phyloP scores from a whole-genome alignment of 2,113 vertebrate genomes.

The Dasyprocta punctata region DNA sequence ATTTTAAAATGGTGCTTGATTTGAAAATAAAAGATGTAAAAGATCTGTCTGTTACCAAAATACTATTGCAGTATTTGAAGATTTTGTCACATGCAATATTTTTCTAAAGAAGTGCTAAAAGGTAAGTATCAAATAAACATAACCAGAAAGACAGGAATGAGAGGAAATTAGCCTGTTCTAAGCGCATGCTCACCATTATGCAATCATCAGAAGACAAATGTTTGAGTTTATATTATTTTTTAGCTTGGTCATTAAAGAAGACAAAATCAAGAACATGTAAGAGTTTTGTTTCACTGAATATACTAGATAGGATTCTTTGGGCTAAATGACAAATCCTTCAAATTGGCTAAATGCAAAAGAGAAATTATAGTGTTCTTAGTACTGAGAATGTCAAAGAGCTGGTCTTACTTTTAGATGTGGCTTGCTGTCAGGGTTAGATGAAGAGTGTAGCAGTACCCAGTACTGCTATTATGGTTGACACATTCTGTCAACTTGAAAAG shows the following conservation, averaged over 20 bases:
- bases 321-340: neutral
- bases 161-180: slow-evolving; percentile 21
- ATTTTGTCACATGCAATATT: slow-evolving; percentile 26
- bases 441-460: neutral
- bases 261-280: neutral
- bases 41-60: neutral
- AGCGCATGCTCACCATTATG: neutral
- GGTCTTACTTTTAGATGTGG: neutral
- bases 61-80: slow-evolving; percentile 22
- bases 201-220: slow-evolving; percentile 15
- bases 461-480: neutral
- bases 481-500: no score
- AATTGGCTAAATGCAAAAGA: neutral
- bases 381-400: neutral
- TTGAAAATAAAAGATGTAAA: neutral
- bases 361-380: neutral
- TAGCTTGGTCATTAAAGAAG: neutral
- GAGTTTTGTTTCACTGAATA: neutral
- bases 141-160: slow-evolving; percentile 55
- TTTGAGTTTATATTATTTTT: slow-evolving; percentile 2
- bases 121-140: slow-evolving; percentile 68
- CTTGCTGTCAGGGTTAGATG: neutral
- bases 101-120: slow-evolving; percentile 53
- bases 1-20: neutral
- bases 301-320: neutral